A percentile compares a stretch with the other conserved stretches of the same genome.
These are phyloP conservation scores for Apogon talboti DNA, from an alignment of 2,797 vertebrate species.

Conservation along the genomic window DNA sequence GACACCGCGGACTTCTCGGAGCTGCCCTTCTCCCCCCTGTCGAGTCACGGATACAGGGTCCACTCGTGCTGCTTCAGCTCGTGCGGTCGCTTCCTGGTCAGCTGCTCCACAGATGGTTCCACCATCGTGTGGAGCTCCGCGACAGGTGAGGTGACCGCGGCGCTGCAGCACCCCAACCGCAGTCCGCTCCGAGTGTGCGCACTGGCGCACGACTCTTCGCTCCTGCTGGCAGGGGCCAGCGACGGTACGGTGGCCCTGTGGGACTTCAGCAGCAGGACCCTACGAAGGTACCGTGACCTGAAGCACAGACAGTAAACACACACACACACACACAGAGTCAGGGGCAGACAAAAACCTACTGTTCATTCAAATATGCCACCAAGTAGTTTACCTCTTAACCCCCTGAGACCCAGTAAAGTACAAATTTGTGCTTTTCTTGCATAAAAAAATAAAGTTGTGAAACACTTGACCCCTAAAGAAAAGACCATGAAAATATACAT, in stretches of 20 bases:
- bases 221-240: slow-evolving; percentile 82
- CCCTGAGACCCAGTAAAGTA: no score
- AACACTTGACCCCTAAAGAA: no score
- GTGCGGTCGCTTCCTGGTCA: slow-evolving; percentile 82
- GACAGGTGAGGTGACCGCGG: slow-evolving; percentile 71
- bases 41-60: slow-evolving; percentile 86
- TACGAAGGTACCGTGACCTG: slow-evolving; percentile 77
- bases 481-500: no score
- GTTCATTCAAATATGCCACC: no score
- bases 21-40: slow-evolving; percentile 84
- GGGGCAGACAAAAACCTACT: no score
- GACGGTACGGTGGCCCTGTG: slow-evolving; percentile 88
- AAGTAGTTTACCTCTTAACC: no score
- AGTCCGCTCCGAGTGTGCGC: slow-evolving; percentile 87
- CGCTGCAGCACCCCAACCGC: slow-evolving; percentile 82
- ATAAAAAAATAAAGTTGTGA: no score
- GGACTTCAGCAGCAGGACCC: slow-evolving; percentile 76
- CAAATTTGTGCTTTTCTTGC: no score
- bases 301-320: no score
- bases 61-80: slow-evolving; percentile 91
- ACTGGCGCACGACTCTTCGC: slow-evolving; percentile 76
- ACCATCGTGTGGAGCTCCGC: slow-evolving; percentile 77
- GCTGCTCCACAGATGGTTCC: slow-evolving; percentile 89
- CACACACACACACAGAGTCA: no score
- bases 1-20: slow-evolving; percentile 81